These are phyloP conservation scores for Eupithecia inturbata DNA, from an alignment of 2,888 invertebrate species.

Conservation along the genomic window DNA sequence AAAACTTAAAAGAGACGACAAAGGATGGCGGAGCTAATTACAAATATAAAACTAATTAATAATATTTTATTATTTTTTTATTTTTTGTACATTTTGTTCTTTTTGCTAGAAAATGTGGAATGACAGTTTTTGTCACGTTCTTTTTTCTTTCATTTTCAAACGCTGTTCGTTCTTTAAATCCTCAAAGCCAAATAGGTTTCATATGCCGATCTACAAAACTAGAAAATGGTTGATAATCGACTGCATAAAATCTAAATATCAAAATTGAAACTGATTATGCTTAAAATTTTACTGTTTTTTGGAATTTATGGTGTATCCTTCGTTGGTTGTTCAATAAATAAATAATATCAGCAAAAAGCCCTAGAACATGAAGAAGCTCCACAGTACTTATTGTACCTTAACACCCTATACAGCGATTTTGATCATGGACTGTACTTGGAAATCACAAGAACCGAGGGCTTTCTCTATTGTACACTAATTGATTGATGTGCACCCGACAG, in stretches of 20 bases:
- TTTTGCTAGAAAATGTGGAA: constrained; percentile 4
- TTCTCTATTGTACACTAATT: not conserved
- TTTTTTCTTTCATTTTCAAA: not conserved
- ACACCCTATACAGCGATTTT: not conserved
- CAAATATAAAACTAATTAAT: too few relatives aligned
- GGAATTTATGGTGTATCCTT: too few relatives aligned
- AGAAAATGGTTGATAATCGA: not conserved
- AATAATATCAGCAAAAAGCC: too few relatives aligned
- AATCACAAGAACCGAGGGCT: not conserved
- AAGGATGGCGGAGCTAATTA: too few relatives aligned
- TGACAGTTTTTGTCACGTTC: not conserved
- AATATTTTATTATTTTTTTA: not conserved
- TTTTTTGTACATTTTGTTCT: not conserved
- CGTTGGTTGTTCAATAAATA: too few relatives aligned
- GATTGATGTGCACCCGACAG: not conserved
- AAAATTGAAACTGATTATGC: too few relatives aligned
- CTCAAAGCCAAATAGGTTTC: not conserved
- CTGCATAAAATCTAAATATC: too few relatives aligned
- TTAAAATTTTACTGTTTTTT: too few relatives aligned
- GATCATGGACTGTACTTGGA: not conserved
- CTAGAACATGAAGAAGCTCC: too few relatives aligned
- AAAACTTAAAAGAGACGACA: too few relatives aligned
- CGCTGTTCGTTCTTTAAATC: not conserved
- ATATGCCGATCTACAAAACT: not conserved
- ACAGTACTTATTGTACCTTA: too few relatives aligned